phyloP scores from a whole-genome alignment of 2,113 vertebrate genomes.

The Seriola aureovittata region DNA sequence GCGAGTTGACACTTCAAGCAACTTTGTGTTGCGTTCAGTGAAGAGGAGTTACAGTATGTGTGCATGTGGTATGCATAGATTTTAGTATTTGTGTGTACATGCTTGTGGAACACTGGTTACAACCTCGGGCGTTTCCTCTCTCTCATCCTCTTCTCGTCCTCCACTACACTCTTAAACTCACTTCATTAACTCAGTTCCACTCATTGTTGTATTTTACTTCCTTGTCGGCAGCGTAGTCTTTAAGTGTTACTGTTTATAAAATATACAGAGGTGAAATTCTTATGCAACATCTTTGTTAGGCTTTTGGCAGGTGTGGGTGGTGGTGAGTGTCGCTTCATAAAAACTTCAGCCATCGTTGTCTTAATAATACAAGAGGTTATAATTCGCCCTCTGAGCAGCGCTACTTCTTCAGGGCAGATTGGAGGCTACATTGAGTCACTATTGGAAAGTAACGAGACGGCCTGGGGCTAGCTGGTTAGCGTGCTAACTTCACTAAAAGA shows the following conservation, averaged over 20 bases:
- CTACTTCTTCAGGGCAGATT: no score
- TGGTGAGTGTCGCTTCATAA: no score
- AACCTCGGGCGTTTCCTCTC: slow-evolving; percentile 57
- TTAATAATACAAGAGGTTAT: no score
- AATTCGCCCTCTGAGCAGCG: no score
- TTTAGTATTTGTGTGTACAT: slow-evolving; percentile 2
- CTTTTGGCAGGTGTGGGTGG: no score
- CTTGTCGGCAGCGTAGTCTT: not conserved
- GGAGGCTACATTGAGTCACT: no score
- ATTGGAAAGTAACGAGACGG: no score
- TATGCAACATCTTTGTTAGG: not conserved
- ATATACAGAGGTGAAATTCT: not conserved
- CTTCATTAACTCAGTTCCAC: slow-evolving; percentile 35
- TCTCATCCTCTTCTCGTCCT: slow-evolving; percentile 24
- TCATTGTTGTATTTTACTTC: slow-evolving; percentile 11
- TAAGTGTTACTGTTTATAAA: not conserved
- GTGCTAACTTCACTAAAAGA: no score
- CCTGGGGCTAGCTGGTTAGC: no score
- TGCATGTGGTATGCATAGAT: not conserved
- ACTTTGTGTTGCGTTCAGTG: not conserved
- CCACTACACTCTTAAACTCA: slow-evolving; percentile 16
- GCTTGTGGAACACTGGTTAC: slow-evolving; percentile 13
- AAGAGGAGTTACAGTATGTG: not conserved
- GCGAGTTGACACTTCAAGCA: not conserved
- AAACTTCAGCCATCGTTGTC: no score